Conservation (phyloP, 2,797 vertebrate species). For the Pangasius macronema region DNA sequence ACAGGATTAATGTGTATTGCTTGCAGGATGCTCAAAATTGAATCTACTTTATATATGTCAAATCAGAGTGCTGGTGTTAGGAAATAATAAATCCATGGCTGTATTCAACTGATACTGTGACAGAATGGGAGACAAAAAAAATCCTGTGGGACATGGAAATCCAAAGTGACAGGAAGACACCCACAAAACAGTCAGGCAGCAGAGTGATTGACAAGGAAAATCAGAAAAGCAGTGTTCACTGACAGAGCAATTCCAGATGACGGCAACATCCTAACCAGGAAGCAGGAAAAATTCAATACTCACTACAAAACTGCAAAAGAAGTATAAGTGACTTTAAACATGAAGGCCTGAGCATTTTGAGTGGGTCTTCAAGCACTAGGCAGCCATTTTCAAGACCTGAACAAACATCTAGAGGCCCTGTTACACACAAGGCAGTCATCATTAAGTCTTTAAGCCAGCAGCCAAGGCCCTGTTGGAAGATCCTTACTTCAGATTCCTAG, state of each 20-base stretch:
- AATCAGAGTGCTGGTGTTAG: conserved; percentile 1
- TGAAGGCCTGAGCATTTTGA: background rate
- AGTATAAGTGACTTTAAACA: background rate
- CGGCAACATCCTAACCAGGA: background rate
- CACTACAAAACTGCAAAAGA: background rate
- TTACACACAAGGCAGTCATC: background rate
- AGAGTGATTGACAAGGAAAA: conserved; percentile 21
- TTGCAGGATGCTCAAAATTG: conserved; percentile 7
- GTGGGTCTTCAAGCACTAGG: background rate
- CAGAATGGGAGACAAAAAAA: background rate
- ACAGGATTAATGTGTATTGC: conserved; percentile 1
- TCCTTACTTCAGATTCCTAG: background rate
- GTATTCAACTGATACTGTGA: background rate
- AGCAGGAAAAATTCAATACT: background rate
- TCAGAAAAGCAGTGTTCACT: conserved; percentile 5
- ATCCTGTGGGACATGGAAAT: background rate
- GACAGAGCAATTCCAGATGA: conserved; percentile 18
- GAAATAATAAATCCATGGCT: background rate
- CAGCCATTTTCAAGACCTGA: background rate
- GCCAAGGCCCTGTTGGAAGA: background rate
- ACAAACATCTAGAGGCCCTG: background rate
- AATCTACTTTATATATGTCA: conserved; percentile 32
- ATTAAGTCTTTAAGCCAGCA: background rate
- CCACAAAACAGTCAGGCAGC: background rate
- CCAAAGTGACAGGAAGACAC: conserved; percentile 21